phyloP scores from a whole-genome alignment of 2,888 invertebrate genomes.

The Rhorus exstirpatorius region DNA sequence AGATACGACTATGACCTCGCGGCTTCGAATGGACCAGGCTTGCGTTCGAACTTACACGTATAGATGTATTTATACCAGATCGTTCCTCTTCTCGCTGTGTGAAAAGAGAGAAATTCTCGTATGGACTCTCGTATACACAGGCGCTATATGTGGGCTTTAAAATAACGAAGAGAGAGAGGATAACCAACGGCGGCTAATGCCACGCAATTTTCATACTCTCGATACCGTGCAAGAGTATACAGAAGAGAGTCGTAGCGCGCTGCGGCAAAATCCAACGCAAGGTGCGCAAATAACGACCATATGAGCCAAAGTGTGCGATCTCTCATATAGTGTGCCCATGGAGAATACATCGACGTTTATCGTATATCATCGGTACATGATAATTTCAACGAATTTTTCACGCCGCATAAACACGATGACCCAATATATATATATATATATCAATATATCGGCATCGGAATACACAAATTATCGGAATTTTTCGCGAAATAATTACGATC shows the following conservation, averaged over 20 bases:
- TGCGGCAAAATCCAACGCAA: constrained; percentile 48
- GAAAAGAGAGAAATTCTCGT: constrained; percentile 49
- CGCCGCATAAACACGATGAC: constrained; percentile 38
- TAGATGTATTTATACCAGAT: constrained; percentile 13
- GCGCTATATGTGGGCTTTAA: constrained; percentile 22
- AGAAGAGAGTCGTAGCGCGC: constrained; percentile 13
- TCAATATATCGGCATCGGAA: constrained; percentile 17
- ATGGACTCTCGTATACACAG: constrained; percentile 18
- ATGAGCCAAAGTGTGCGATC: constrained; percentile 36
- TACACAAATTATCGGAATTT: constrained; percentile 46
- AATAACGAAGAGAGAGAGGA: constrained; percentile 59
- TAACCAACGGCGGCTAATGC: constrained; percentile 66
- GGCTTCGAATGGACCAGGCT: constrained; percentile 37
- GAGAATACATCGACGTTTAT: constrained; percentile 38
- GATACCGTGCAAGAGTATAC: constrained; percentile 42
- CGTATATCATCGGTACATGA: constrained; percentile 47
- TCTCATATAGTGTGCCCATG: too few relatives aligned
- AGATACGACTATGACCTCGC: constrained; percentile 73
- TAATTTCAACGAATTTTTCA: constrained; percentile 50
- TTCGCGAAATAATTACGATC: constrained; percentile 59
- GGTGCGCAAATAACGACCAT: constrained; percentile 34
- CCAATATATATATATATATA: too few relatives aligned
- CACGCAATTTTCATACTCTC: constrained; percentile 68
- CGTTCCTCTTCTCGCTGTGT: constrained; percentile 44
- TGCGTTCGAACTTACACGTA: constrained; percentile 51